Percentiles rank a stretch among this genome's conserved stretches.
These are phyloP conservation scores for Melikaiella ostensackeni DNA, from an alignment of 2,888 invertebrate species.

Conservation along the genomic window DNA sequence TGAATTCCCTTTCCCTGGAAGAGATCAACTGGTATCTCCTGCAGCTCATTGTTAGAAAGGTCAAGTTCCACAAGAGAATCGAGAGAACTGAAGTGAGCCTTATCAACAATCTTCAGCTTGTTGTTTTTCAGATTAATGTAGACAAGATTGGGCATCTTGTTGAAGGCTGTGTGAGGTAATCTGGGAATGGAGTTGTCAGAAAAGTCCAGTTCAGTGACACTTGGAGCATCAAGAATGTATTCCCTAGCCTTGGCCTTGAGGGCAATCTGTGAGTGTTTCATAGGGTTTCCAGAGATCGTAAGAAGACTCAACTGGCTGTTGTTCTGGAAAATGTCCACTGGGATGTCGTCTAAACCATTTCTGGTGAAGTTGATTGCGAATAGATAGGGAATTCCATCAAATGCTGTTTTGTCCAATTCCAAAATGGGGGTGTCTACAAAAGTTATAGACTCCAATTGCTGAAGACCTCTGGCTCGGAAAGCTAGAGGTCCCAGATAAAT, in stretches of 20 bases:
- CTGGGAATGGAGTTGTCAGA: conserved; percentile 84
- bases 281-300: conserved; percentile 83
- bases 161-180: conserved; percentile 83
- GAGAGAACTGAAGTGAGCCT: conserved; percentile 81
- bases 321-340: conserved; percentile 84
- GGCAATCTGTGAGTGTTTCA: conserved; percentile 75
- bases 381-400: conserved; percentile 83
- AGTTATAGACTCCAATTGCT: conserved; percentile 83
- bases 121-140: conserved; percentile 86
- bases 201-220: conserved; percentile 85
- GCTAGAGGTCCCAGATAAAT: conserved; percentile 72
- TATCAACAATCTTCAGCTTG: conserved; percentile 81
- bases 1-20: conserved; percentile 84
- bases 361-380: conserved; percentile 85
- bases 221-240: conserved; percentile 81
- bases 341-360: conserved; percentile 83
- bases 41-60: conserved; percentile 84
- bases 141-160: conserved; percentile 82
- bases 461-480: conserved; percentile 79
- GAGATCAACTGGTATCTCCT: conserved; percentile 81
- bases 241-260: conserved; percentile 69
- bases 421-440: conserved; percentile 85
- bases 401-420: conserved; percentile 84
- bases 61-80: conserved; percentile 85
- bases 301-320: conserved; percentile 83